phyloP scores from a whole-genome alignment of 2,797 vertebrate species.

The Acanthurus leucopareius region DNA sequence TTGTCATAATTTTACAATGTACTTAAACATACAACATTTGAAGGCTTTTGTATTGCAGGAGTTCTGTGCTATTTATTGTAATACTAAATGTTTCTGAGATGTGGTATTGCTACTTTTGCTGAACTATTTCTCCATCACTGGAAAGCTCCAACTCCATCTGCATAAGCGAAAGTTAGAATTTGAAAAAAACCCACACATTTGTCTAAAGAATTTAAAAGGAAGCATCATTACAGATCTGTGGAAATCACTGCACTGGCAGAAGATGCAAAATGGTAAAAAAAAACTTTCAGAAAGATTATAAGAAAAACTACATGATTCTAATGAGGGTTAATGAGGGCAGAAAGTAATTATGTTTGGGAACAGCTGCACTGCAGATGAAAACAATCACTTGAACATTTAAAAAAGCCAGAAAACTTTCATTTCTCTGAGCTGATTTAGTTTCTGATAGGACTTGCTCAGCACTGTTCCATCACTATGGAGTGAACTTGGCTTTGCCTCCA shows the following conservation, averaged over 20 bases:
- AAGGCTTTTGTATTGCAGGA: too few relatives aligned
- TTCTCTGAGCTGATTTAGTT: constrained; percentile 19
- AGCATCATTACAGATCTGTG: background rate
- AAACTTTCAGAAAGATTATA: constrained; percentile 17
- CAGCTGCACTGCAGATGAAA: constrained; percentile 50
- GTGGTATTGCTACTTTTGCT: too few relatives aligned
- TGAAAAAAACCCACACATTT: background rate
- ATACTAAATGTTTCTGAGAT: too few relatives aligned
- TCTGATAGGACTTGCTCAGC: background rate
- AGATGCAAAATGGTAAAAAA: background rate
- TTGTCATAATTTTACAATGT: background rate
- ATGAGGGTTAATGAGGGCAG: constrained; percentile 49
- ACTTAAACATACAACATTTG: background rate
- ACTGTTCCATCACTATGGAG: background rate
- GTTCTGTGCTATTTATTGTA: background rate
- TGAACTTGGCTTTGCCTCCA: background rate
- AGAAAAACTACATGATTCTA: constrained; percentile 8
- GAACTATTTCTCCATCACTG: background rate
- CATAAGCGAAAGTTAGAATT: background rate
- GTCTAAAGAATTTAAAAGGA: background rate
- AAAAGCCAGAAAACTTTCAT: constrained; percentile 22
- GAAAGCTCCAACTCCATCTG: background rate
- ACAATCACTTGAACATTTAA: background rate
- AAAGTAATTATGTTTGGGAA: constrained; percentile 34
- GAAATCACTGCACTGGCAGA: background rate